A percentile compares a stretch with the other conserved stretches of the same genome.
These are phyloP conservation scores for Montipora cactus DNA, from an alignment of 64 coral and sea anemone genomes.

Conservation along the genomic window DNA sequence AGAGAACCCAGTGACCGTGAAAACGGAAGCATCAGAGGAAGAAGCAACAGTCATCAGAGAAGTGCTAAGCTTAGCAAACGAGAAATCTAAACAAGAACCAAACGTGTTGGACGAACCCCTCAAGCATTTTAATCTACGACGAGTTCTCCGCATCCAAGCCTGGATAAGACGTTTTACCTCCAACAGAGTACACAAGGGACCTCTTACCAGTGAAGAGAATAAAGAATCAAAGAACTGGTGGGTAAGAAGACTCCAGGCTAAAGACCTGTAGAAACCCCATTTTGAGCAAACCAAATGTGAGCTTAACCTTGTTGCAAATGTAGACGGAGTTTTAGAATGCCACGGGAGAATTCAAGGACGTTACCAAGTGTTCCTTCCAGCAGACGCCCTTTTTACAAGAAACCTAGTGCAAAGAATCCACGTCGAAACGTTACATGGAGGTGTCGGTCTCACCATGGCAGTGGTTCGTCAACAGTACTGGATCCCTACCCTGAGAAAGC, in stretches of 20 bases:
- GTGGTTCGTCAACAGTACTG: too few species aligned
- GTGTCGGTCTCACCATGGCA: too few species aligned
- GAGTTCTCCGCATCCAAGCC: constrained; percentile 18
- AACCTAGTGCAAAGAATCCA: constrained; percentile 13
- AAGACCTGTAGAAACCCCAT: neutral
- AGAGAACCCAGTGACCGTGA: constrained; percentile 35
- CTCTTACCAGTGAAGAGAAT: too few species aligned
- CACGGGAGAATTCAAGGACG: constrained; percentile 47
- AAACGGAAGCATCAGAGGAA: constrained; percentile 11
- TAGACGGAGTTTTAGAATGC: constrained; percentile 12
- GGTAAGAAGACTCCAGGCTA: constrained; percentile 48
- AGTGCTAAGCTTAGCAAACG: constrained; percentile 11
- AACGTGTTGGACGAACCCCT: constrained; percentile 22
- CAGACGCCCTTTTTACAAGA: constrained; percentile 13
- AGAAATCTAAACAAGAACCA: neutral
- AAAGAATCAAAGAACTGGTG: constrained; percentile 11
- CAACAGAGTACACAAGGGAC: too few species aligned
- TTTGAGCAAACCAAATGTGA: neutral
- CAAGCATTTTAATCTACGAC: neutral
- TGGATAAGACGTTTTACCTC: constrained; percentile 15
- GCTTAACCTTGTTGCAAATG: constrained; percentile 31
- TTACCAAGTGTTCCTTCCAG: constrained; percentile 24
- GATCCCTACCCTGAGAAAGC: too few species aligned
- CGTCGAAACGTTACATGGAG: too few species aligned
- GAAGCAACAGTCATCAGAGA: constrained; percentile 49